These are phyloP conservation scores for Taenaris catops DNA, from an alignment of 2,888 invertebrate species.

Conservation along the genomic window DNA sequence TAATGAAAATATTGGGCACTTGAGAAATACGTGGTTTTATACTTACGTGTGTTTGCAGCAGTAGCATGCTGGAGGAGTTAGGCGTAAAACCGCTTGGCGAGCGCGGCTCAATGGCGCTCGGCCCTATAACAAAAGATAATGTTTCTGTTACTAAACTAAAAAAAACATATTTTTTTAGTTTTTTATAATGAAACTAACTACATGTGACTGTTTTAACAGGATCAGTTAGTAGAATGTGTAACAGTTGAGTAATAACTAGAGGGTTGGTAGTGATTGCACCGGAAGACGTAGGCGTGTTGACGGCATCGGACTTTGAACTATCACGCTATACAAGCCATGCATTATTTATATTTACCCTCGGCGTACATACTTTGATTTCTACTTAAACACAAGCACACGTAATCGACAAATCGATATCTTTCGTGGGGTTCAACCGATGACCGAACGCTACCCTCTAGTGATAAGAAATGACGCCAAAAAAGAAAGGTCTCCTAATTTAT, in stretches of 20 bases:
- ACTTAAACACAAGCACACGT: conserved; percentile 60
- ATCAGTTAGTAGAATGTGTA: conserved; percentile 10
- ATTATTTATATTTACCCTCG: conserved; percentile 79
- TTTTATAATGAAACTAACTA: conserved; percentile 15
- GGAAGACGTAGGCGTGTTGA: conserved; percentile 45
- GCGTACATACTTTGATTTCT: conserved; percentile 77
- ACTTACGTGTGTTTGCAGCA: conserved; percentile 94
- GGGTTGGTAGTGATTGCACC: conserved; percentile 45
- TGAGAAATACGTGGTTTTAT: too few species aligned
- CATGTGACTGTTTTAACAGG: conserved; percentile 15
- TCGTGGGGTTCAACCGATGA: conserved; percentile 36
- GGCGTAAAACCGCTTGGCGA: conserved; percentile 78
- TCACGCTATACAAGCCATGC: conserved; percentile 81
- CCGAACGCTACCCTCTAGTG: conserved; percentile 46
- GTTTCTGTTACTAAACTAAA: conserved; percentile 29
- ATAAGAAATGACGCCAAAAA: conserved; percentile 51
- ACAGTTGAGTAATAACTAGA: conserved; percentile 17
- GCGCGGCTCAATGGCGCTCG: conserved; percentile 78
- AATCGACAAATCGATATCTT: conserved; percentile 62
- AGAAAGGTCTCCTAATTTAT: conserved; percentile 68
- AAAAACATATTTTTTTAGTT: conserved; percentile 28
- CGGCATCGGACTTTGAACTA: conserved; percentile 71
- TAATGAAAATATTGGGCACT: too few species aligned
- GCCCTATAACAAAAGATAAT: conserved; percentile 62
- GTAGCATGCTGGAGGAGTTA: conserved; percentile 92